phyloP scores from a whole-genome alignment of 2,888 invertebrate species.

The Azorinus chamasolen region DNA sequence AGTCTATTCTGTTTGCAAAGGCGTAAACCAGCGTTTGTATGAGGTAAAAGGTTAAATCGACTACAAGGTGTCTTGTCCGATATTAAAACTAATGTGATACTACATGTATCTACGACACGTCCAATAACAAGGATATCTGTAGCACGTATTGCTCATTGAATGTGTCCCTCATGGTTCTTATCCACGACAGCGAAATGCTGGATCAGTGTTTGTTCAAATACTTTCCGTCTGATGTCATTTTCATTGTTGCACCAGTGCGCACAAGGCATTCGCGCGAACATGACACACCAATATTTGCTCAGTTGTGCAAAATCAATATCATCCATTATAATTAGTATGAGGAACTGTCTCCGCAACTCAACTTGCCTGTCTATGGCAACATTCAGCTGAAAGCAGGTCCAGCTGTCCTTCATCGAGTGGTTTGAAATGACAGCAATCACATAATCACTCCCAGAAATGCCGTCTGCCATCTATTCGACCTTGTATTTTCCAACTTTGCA shows the following conservation, averaged over 20 bases:
- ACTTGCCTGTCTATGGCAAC: slow-evolving; percentile 26
- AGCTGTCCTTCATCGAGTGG: slow-evolving; percentile 27
- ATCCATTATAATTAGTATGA: slow-evolving; percentile 30
- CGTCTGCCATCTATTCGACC: slow-evolving; percentile 32
- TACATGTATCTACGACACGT: no score
- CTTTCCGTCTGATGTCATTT: no score
- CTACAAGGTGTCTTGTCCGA: no score
- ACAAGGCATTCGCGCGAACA: slow-evolving; percentile 36
- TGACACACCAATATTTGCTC: slow-evolving; percentile 49
- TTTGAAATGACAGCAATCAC: slow-evolving; percentile 40
- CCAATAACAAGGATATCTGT: no score
- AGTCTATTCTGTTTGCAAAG: no score
- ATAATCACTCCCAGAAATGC: slow-evolving; percentile 28
- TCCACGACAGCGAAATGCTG: no score
- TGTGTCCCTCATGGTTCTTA: neutral
- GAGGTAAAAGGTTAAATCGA: no score
- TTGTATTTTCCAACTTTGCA: slow-evolving; percentile 7
- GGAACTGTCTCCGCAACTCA: slow-evolving; percentile 2
- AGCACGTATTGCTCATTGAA: no score
- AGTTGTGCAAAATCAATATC: slow-evolving; percentile 33
- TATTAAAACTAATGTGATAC: no score
- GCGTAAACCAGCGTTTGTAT: no score
- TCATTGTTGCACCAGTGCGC: slow-evolving; percentile 20
- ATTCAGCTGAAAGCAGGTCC: slow-evolving; percentile 41
- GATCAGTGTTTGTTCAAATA: no score